Conservation (phyloP, 2,113 vertebrate genomes). For the Caretta caretta region DNA sequence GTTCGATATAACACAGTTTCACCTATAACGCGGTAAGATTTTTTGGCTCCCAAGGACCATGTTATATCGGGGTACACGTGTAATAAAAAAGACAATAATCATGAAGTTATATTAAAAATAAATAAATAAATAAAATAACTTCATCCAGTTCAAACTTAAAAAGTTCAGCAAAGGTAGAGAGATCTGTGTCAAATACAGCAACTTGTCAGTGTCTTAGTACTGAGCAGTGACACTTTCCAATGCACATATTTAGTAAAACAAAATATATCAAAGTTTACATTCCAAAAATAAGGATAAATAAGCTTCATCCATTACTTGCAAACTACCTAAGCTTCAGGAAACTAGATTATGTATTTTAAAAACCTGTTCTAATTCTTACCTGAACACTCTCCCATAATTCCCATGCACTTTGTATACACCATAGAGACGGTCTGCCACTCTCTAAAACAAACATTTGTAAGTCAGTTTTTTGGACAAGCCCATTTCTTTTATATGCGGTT, state of each 20-base stretch:
- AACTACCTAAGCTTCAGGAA: neutral
- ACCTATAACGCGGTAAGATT: no score
- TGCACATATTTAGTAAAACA: neutral
- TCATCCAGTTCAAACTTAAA: neutral
- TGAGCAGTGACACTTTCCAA: neutral
- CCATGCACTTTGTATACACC: constrained; percentile 98
- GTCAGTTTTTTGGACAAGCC: constrained; percentile 19
- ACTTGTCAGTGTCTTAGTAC: neutral
- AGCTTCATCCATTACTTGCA: neutral
- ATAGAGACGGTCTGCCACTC: constrained; percentile 94
- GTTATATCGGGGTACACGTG: no score
- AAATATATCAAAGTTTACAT: neutral
- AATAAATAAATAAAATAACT: neutral
- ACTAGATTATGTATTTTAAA: neutral
- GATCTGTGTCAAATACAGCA: neutral
- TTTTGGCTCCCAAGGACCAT: no score
- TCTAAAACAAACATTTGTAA: constrained; percentile 79
- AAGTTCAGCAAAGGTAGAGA: neutral
- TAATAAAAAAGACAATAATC: neutral
- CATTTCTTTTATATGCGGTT: neutral
- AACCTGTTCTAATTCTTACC: constrained; percentile 78
- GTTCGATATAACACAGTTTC: no score
- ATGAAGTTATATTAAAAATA: neutral
- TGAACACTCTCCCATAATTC: constrained; percentile 98
- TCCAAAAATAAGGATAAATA: neutral